phyloP scores from a whole-genome alignment of 2,797 vertebrate genomes.

The Kryptolebias ocellatus region DNA sequence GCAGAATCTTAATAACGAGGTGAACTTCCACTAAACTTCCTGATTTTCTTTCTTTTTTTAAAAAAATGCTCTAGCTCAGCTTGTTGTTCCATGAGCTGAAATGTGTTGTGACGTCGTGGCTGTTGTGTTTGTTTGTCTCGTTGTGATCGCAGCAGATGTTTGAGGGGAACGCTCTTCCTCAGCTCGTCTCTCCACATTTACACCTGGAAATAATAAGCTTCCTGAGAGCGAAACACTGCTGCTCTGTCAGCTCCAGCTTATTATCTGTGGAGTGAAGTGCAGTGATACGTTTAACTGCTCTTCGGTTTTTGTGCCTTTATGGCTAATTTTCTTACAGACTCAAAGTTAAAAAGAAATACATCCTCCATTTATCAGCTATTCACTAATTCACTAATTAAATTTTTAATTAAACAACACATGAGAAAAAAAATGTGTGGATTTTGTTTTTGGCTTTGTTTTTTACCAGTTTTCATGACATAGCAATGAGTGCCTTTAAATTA shows the following conservation, averaged over 20 bases:
- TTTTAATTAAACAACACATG: background rate
- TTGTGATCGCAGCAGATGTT: slow-evolving; percentile 45
- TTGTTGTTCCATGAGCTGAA: background rate
- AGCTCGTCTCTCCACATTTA: slow-evolving; percentile 35
- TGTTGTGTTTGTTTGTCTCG: slow-evolving; percentile 2
- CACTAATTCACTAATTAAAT: background rate
- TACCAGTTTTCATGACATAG: no score
- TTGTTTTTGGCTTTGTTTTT: no score
- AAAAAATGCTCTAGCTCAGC: background rate
- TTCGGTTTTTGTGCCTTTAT: no score
- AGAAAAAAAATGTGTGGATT: no score
- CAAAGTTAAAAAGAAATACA: no score
- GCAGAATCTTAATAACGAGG: background rate
- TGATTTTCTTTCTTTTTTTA: background rate
- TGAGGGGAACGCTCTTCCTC: slow-evolving; percentile 50
- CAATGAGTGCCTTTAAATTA: background rate
- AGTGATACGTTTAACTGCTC: background rate
- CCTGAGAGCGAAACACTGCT: background rate
- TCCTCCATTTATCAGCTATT: no score
- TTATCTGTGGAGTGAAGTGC: background rate
- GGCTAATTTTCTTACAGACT: no score
- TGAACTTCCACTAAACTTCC: slow-evolving; percentile 11
- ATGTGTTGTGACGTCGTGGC: no score
- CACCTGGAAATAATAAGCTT: slow-evolving; percentile 28
- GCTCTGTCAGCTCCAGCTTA: background rate